phyloP scores from a whole-genome alignment of 2,888 invertebrate genomes.

The Laothoe populi region DNA sequence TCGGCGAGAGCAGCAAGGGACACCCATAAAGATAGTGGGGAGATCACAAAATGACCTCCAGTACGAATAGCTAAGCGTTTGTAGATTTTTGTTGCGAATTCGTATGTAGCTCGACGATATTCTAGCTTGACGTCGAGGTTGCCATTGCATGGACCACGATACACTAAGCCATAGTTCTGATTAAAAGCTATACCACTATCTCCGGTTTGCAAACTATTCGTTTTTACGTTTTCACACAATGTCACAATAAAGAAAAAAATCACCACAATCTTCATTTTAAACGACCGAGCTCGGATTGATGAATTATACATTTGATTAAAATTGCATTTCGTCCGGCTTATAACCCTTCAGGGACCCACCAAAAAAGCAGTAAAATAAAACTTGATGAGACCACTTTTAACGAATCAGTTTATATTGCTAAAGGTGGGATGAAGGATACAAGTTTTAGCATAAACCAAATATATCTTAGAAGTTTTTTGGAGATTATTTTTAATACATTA shows the following conservation, averaged over 20 bases:
- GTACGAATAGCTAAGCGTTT: constrained; percentile 11
- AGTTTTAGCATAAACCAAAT: not conserved
- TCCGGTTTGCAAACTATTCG: not conserved
- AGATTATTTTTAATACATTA: constrained; percentile 2
- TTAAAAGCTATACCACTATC: constrained; percentile 9
- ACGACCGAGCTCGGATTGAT: not conserved
- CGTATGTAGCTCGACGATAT: constrained; percentile 20
- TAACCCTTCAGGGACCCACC: constrained; percentile 2
- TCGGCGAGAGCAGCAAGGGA: constrained; percentile 41
- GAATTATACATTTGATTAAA: not conserved
- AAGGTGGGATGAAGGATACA: not conserved
- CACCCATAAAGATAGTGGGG: constrained; percentile 41
- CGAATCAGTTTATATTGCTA: not conserved
- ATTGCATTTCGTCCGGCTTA: not conserved
- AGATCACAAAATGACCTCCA: constrained; percentile 35
- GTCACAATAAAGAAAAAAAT: not conserved
- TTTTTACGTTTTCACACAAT: not conserved
- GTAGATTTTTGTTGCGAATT: not conserved
- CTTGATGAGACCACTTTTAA: constrained; percentile 5
- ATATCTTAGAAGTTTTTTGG: not conserved
- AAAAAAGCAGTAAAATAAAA: constrained; percentile 14
- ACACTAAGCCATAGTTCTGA: constrained; percentile 1
- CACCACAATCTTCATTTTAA: constrained; percentile 20
- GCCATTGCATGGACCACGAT: not conserved
- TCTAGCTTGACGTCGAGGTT: not conserved